These are phyloP conservation scores for Meghimatium bilineatum DNA, from an alignment of 2,888 invertebrate species.

Conservation along the genomic window DNA sequence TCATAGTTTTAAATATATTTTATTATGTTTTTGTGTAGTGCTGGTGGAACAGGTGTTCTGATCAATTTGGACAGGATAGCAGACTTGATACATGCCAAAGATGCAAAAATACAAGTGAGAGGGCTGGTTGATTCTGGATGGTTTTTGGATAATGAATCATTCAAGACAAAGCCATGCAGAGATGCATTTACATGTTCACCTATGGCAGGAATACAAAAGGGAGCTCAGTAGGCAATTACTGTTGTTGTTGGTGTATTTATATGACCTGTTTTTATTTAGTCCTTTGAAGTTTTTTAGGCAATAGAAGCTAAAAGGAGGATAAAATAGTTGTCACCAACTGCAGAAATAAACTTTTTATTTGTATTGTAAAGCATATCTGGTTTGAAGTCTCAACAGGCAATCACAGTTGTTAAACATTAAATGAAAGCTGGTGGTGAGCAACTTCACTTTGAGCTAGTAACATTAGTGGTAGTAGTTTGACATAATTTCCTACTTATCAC, in stretches of 20 bases:
- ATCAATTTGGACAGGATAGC: constrained; percentile 90
- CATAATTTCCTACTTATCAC: too few relatives aligned
- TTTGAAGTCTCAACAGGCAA: too few relatives aligned
- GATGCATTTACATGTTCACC: constrained; percentile 81
- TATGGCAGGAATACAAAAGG: constrained; percentile 84
- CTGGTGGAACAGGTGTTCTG: constrained; percentile 95
- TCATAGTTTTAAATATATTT: not conserved
- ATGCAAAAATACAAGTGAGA: constrained; percentile 81
- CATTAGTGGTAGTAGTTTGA: too few relatives aligned
- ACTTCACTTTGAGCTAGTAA: too few relatives aligned
- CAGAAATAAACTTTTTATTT: too few relatives aligned
- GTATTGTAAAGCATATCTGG: too few relatives aligned
- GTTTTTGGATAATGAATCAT: constrained; percentile 92
- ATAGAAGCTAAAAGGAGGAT: too few relatives aligned
- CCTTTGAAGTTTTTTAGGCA: too few relatives aligned
- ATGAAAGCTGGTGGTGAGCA: too few relatives aligned
- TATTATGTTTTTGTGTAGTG: constrained; percentile 81
- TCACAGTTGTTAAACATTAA: too few relatives aligned
- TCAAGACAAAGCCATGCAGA: constrained; percentile 78
- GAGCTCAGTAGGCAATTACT: constrained; percentile 80
- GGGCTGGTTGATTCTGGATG: constrained; percentile 95
- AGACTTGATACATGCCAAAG: constrained; percentile 80
- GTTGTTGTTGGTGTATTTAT: not conserved
- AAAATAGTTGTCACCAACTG: too few relatives aligned
- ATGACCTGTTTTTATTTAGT: too few relatives aligned